Percentiles rank a stretch among this genome's conserved stretches.
These are phyloP conservation scores for Pharmacophagus antenor DNA, from an alignment of 2,888 invertebrate species.

Conservation along the genomic window DNA sequence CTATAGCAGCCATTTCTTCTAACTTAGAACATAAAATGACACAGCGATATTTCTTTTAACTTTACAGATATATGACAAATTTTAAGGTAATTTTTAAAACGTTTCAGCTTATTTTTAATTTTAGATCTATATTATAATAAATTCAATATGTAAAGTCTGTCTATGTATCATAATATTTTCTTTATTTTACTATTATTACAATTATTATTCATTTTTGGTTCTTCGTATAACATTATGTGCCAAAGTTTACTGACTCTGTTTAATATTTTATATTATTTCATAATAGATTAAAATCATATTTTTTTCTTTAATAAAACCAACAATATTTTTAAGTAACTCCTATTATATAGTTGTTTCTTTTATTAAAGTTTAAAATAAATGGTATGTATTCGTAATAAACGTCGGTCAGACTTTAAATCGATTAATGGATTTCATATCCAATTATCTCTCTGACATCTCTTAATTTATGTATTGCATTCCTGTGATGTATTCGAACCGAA, in stretches of 20 bases:
- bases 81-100: not conserved
- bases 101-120: too few species aligned
- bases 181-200: too few species aligned
- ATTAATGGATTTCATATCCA: not conserved
- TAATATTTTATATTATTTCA: not conserved
- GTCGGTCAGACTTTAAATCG: not conserved
- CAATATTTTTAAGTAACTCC: not conserved
- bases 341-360: not conserved
- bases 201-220: too few species aligned
- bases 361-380: not conserved
- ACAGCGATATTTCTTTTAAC: not conserved
- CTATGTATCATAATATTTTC: too few species aligned
- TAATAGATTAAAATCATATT: not conserved
- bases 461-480: not conserved
- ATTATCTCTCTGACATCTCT: not conserved
- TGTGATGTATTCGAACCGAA: constrained; percentile 1
- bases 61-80: not conserved
- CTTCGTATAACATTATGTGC: too few species aligned
- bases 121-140: too few species aligned
- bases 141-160: too few species aligned
- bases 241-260: too few species aligned
- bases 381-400: not conserved
- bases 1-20: too few species aligned
- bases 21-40: not conserved
- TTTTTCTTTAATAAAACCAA: too few species aligned